Evolutionary conservation across 1,140 invertebrate species (phyloP), one percentile per base, ranked within the genome.

Genomic region (Epicauta chinensis): DNA sequence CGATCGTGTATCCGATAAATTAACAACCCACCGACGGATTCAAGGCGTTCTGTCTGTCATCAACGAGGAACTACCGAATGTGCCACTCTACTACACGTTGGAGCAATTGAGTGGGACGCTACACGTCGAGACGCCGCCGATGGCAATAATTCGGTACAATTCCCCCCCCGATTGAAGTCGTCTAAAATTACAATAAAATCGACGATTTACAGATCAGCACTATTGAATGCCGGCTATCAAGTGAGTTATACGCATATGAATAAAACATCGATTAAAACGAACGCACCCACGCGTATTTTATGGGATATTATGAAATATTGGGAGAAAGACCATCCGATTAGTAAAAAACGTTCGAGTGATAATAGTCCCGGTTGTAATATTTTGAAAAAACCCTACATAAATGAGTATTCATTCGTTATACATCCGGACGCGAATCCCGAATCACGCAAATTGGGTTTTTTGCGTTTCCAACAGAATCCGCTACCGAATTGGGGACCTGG

Each of bases 231-330:
- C 9, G 95, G 95, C 1, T 97, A 92, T 72, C 74, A 79, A 60
- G 93, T 98, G 2, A 98, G 95, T 0, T 82, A 84, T 55, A 96
- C 95, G 0, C 97, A 99, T 74, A 86, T 89, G 42, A 80, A 80
- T 41, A 88, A 85, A 62, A 81, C 84, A 53, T 94, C 93, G 0
- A 75, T 98, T 2, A 99, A 99, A 75, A 98, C 97, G 0, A 76
- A 94, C 72, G 96, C 97, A 0, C 93, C 97, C 0, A 71, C 81
- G 31, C 67, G 76, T 3, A 75, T 97, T 12, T 70, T 99, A 11
- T 99, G 96, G 97, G 93, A 96, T 71, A 83, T 97, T n/a, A 77
- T 97, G 45, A 75, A 88, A 57, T 76, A 77, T 16, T 96, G 92
- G 91, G 82, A 83, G 58, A 82, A 84, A 53, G 64, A 69, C 10